A percentile compares a stretch with the other conserved stretches of the same genome.
Evolutionary conservation across 2,888 invertebrate genomes (phyloP).

Genomic region (Erannis defoliaria): DNA sequence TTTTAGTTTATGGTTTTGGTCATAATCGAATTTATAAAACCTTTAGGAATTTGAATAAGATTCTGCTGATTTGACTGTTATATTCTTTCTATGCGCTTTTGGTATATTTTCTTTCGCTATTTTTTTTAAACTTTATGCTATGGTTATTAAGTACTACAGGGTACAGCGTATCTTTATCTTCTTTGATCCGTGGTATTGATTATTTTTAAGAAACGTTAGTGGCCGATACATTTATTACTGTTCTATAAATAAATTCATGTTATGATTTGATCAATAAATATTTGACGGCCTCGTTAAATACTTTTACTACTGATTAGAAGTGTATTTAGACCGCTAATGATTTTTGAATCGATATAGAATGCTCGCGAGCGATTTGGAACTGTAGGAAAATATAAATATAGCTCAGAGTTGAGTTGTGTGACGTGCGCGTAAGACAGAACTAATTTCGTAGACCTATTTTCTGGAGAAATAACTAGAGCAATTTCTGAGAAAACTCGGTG

Average conservation of each 20-base stretch:
- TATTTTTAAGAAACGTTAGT: not conserved
- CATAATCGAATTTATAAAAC: too few relatives aligned
- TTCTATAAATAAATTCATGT: constrained; percentile 13
- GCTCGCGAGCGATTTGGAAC: constrained; percentile 3
- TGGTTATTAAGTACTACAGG: too few relatives aligned
- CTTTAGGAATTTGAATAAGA: too few relatives aligned
- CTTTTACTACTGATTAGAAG: constrained; percentile 26
- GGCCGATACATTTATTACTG: not conserved
- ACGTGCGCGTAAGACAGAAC: constrained; percentile 3
- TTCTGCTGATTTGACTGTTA: too few relatives aligned
- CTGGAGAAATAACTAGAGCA: constrained; percentile 5
- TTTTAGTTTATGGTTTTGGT: too few relatives aligned
- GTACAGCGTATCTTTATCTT: too few relatives aligned
- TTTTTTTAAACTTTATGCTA: too few relatives aligned
- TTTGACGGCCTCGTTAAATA: constrained; percentile 37
- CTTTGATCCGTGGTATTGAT: too few relatives aligned
- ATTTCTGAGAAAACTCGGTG: not conserved
- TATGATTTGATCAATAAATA: constrained; percentile 29
- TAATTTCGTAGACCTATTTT: constrained; percentile 14
- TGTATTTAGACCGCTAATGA: constrained; percentile 20
- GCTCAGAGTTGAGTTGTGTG: constrained; percentile 3
- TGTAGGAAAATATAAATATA: constrained; percentile 8
- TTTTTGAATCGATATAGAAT: constrained; percentile 15
- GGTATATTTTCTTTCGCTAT: too few relatives aligned
- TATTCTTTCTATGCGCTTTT: too few relatives aligned